Conservation (phyloP, 30 jellyfish, hydroid and myxozoan genomes). For the Euphysa ruthae region DNA sequence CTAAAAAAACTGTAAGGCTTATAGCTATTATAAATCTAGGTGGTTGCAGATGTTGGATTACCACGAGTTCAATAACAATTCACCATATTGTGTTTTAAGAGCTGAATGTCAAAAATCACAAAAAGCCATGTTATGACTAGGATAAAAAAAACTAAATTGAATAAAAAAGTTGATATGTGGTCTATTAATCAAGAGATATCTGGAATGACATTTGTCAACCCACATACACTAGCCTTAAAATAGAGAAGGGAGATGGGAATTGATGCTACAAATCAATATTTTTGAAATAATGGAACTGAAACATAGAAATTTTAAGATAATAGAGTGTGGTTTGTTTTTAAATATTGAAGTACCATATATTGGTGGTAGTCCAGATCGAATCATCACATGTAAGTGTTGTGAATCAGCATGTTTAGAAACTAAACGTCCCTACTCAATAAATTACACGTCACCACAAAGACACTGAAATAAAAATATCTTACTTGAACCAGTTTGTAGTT, state of each 20-base stretch:
- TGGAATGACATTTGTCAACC: conserved; percentile 28
- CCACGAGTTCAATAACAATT: no score
- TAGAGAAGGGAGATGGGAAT: conserved; percentile 55
- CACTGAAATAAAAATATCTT: no score
- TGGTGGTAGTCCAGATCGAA: conserved; percentile 69
- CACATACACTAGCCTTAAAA: conserved; percentile 45
- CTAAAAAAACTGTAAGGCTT: no score
- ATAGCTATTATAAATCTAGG: no score
- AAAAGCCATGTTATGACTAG: not conserved
- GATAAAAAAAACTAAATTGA: not conserved
- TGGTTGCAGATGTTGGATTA: no score
- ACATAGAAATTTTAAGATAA: conserved; percentile 16
- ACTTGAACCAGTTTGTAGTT: no score
- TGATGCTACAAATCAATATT: conserved; percentile 16
- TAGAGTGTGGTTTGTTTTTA: conserved; percentile 36
- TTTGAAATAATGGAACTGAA: not conserved
- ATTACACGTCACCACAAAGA: conserved; percentile 21
- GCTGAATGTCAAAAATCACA: no score
- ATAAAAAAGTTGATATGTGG: conserved; percentile 1
- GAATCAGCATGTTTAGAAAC: conserved; percentile 43
- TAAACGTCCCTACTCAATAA: conserved; percentile 32
- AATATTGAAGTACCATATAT: conserved; percentile 13
- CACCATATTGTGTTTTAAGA: no score
- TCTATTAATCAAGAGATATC: conserved; percentile 17
- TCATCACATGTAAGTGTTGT: conserved; percentile 33